These are phyloP conservation scores for Tetrao urogallus DNA, from an alignment of 2,113 vertebrate genomes.

Conservation along the genomic window DNA sequence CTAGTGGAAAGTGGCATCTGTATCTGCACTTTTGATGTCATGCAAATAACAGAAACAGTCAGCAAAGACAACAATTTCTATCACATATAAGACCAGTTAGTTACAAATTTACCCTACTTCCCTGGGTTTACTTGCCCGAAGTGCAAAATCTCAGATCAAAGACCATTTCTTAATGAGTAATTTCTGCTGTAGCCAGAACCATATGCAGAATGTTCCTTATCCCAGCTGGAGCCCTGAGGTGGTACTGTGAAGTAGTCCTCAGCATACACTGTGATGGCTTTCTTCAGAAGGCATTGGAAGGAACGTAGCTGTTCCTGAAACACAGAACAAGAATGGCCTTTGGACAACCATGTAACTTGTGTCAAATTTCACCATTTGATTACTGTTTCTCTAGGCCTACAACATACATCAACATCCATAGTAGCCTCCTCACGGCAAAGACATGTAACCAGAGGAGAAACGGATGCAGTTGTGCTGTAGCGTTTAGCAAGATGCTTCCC, in stretches of 20 bases:
- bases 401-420: accelerated
- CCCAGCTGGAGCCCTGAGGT: not conserved
- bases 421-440: not conserved
- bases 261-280: not conserved
- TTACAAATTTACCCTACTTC: not conserved
- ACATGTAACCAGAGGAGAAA: not conserved
- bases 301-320: not conserved
- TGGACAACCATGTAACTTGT: not conserved
- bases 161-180: not conserved
- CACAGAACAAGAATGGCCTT: not conserved
- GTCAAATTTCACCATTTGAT: not conserved
- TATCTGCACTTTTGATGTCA: not conserved
- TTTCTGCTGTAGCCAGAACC: not conserved
- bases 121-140: not conserved
- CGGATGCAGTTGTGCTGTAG: accelerated
- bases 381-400: not conserved
- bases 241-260: not conserved
- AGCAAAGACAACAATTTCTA: slow-evolving; percentile 17
- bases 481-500: not conserved
- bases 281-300: not conserved
- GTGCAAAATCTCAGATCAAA: not conserved
- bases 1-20: slow-evolving; percentile 36
- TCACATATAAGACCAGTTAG: not conserved
- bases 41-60: not conserved
- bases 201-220: not conserved